Evolutionary conservation across 2,113 vertebrate species (phyloP), one percentile per base, ranked within the genome.

Genomic region (Anguilla japonica): DNA sequence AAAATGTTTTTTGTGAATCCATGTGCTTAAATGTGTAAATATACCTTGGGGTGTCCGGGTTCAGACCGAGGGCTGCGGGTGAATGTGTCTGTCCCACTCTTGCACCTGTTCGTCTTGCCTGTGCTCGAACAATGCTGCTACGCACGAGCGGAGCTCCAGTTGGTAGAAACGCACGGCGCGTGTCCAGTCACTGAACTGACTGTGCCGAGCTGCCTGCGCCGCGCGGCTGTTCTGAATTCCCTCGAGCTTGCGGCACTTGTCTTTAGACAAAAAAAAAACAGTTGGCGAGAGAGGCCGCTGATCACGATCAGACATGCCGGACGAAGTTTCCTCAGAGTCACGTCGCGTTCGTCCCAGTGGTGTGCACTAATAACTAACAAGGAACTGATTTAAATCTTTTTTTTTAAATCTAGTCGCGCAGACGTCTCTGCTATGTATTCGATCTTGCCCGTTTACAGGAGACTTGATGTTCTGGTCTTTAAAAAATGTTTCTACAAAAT

Each of bases 41-140:
- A 34, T 34, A 34, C 34, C 34, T 34, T 1, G 34, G 34, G 11
- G 60, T 67, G 22, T 67, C 60, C 3, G 18, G 60, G 3, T 67
- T 67, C 22, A 67, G 6, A 13, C 71, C 5, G 71, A 34, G 26
- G 71, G 71, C 2, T 41, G 34, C 34, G 34, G 39, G 43, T 46
- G 43, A 29, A 29, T 22, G 29, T 29, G 9, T 29, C 7, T 34
- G 26, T 46, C 8, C 43, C 4, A 46, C 29, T 78, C 81, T 84
- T 86, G 41, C 79, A 86, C 85, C 85, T 86, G 79, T 67, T 67
- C 40, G 34, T 39, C 26, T 20, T 18, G 29, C 56, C 53, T 60
- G 84, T 22, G 50, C 43, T 29, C 41, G 41, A 22, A 22, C n/a
- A 29, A 11, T 78, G 71, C 75, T 80, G 79, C 79, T 41, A 20